Percentiles rank a stretch among this genome's conserved stretches.
Conservation (phyloP, 1,140 invertebrate genomes). For the Drosophila equinoxialis region DNA sequence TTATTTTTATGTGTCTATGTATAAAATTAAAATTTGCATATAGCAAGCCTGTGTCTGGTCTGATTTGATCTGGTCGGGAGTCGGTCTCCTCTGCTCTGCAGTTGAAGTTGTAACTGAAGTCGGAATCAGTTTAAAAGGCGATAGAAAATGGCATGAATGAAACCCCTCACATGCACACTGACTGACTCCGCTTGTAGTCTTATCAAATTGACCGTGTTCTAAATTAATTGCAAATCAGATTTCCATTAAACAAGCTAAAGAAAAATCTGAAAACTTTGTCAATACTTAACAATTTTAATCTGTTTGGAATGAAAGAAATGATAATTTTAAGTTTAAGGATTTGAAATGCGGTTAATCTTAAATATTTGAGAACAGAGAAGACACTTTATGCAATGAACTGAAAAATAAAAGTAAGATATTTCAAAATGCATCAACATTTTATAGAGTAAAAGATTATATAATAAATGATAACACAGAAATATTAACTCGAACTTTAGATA, state of each 20-base stretch:
- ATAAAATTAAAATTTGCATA: slow-evolving; percentile 79
- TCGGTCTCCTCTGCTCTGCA: slow-evolving; percentile 19
- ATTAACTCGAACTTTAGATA: no score
- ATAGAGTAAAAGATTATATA: no score
- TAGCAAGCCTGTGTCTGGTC: slow-evolving; percentile 34
- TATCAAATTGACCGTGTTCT: slow-evolving; percentile 15
- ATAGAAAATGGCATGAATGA: background rate
- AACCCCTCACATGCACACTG: background rate
- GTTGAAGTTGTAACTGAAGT: slow-evolving; percentile 43
- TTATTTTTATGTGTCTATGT: slow-evolving; percentile 76
- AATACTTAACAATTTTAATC: no score
- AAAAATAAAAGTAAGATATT: no score
- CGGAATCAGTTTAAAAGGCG: slow-evolving; percentile 24
- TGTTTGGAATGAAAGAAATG: no score
- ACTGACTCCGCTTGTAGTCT: slow-evolving; percentile 5
- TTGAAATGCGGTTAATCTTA: no score
- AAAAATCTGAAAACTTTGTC: no score
- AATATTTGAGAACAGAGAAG: no score
- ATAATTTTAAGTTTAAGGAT: no score
- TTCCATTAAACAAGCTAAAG: background rate
- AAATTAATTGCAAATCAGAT: slow-evolving; percentile 9
- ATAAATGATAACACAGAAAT: no score
- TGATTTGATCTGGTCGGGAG: slow-evolving; percentile 2
- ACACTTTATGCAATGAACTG: no score
- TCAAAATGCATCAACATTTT: no score